These are phyloP conservation scores for Manis javanica DNA, from an alignment of 2,797 vertebrate species.

Conservation along the genomic window DNA sequence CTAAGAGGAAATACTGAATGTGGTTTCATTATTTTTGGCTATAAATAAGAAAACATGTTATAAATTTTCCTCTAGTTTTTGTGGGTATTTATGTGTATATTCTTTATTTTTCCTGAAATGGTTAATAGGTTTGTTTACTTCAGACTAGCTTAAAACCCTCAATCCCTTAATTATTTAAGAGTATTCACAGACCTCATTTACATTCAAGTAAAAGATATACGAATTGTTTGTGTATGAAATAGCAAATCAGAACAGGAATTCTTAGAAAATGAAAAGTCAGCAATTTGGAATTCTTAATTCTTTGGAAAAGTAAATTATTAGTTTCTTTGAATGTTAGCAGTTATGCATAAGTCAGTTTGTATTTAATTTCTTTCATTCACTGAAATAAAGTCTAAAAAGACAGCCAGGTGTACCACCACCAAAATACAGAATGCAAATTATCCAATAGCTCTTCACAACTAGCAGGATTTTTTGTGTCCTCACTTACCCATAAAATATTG, in stretches of 20 bases:
- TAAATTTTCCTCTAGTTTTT: constrained; percentile 6
- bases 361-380: constrained; percentile 74
- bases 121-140: constrained; percentile 64
- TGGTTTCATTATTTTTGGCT: background rate
- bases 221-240: constrained; percentile 64
- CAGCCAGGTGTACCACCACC: constrained; percentile 58
- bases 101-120: constrained; percentile 58
- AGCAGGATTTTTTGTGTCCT: constrained; percentile 17
- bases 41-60: constrained; percentile 20
- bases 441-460: constrained; percentile 50
- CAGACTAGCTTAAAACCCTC: background rate
- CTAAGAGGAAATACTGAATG: background rate
- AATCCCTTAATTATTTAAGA: constrained; percentile 63
- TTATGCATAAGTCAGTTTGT: constrained; percentile 67
- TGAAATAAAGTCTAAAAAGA: constrained; percentile 63
- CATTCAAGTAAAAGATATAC: constrained; percentile 63
- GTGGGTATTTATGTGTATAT: background rate
- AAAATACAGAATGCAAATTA: constrained; percentile 52
- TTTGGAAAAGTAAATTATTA: constrained; percentile 76
- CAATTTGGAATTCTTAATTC: constrained; percentile 67
- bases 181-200: constrained; percentile 64
- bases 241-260: constrained; percentile 72
- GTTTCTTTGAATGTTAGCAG: constrained; percentile 66
- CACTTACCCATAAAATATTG: background rate
- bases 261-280: constrained; percentile 74